Conservation (phyloP, 2,888 invertebrate species). For the Eupithecia abbreviata region DNA sequence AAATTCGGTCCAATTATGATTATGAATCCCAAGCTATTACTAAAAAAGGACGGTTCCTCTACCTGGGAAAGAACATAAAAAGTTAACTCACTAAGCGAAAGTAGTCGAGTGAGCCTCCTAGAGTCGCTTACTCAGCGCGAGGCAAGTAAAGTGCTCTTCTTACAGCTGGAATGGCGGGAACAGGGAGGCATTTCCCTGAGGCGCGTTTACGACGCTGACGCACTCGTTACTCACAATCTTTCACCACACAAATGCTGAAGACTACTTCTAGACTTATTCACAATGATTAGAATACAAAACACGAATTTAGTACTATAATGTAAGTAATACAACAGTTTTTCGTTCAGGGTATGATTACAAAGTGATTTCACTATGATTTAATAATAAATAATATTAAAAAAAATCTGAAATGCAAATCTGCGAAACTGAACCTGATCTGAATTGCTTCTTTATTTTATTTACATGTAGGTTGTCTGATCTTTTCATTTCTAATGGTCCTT, state of each 20-base stretch:
- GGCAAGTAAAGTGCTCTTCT: slow-evolving; percentile 50
- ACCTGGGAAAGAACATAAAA: slow-evolving; percentile 53
- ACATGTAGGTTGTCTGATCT: background rate
- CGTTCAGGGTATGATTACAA: background rate
- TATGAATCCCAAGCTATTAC: slow-evolving; percentile 46
- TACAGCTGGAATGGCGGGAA: slow-evolving; percentile 44
- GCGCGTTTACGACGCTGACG: slow-evolving; percentile 69
- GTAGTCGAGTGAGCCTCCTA: slow-evolving; percentile 55
- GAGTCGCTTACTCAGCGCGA: slow-evolving; percentile 64
- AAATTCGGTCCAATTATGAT: slow-evolving; percentile 42
- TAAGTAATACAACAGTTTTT: background rate
- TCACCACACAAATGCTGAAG: slow-evolving; percentile 55
- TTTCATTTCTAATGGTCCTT: background rate
- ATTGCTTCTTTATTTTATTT: background rate
- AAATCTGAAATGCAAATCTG: background rate
- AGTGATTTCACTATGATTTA: background rate
- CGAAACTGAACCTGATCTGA: background rate
- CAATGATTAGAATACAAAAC: slow-evolving; percentile 51
- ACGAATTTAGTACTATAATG: background rate
- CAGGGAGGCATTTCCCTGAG: slow-evolving; percentile 68
- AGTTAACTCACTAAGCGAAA: slow-evolving; percentile 55
- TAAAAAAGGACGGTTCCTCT: slow-evolving; percentile 46
- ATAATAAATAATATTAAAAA: background rate
- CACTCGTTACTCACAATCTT: slow-evolving; percentile 58
- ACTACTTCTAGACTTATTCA: slow-evolving; percentile 60